Evolutionary conservation across 2,888 invertebrate genomes (phyloP).

Genomic region (Aromia moschata): DNA sequence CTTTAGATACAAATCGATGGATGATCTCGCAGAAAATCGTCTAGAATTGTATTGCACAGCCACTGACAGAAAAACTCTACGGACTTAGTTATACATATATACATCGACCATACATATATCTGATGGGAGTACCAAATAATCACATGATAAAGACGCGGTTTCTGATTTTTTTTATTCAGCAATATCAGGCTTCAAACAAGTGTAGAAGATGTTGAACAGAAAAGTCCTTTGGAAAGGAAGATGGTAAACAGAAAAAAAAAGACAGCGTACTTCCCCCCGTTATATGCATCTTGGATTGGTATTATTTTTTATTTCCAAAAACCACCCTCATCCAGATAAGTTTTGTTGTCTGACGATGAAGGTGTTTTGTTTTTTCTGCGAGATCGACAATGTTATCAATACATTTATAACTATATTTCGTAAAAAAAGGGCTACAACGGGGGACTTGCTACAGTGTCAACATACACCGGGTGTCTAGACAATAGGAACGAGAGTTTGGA

Average conservation of each 20-base stretch:
- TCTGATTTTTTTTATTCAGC: too few species aligned
- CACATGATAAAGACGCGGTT: too few species aligned
- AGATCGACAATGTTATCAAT: constrained; percentile 8
- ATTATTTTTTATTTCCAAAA: constrained; percentile 4
- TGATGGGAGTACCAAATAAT: too few species aligned
- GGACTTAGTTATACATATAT: neutral
- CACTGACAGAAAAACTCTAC: constrained; percentile 4
- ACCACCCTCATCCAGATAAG: too few species aligned
- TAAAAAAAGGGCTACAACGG: constrained; percentile 17
- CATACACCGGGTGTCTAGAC: too few species aligned
- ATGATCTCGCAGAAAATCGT: constrained; percentile 17
- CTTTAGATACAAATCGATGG: constrained; percentile 9
- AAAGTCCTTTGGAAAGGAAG: too few species aligned
- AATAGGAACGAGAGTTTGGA: too few species aligned
- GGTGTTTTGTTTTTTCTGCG: constrained; percentile 18
- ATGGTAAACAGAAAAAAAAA: too few species aligned
- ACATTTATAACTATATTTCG: constrained; percentile 7
- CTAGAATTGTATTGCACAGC: constrained; percentile 12
- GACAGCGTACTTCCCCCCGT: neutral
- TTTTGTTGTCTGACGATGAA: too few species aligned
- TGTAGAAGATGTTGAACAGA: too few species aligned
- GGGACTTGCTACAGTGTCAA: neutral
- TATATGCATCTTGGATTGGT: neutral
- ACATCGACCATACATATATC: too few species aligned
- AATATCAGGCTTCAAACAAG: too few species aligned